Evolutionary conservation across 2,888 invertebrate species (phyloP), one percentile per base, ranked within the genome.

Genomic region (Monopis laevigella): DNA sequence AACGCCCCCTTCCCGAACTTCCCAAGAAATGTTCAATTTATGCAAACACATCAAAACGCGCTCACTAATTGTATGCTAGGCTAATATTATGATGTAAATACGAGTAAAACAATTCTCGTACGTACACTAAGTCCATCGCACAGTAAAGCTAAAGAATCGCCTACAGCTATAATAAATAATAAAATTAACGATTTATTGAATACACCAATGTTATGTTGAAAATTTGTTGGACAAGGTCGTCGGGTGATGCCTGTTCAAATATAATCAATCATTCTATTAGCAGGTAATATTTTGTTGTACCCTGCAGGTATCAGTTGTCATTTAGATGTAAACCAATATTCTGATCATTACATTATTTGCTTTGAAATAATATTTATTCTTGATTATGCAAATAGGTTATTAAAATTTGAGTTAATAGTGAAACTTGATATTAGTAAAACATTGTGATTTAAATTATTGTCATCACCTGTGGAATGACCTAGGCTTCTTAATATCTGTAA

Each of bases 11-110:
- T 12, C 21, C 21, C 14, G 13, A 16, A 12, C 36, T 19, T 36
- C 32, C 17, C 19, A 13, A 36, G 36, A 36, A 36, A 36, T 36
- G 21, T 39, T 42, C 40, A 40, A 43, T 43, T 35, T 43, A 43
- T 43, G 43, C 19, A 43, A 43, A 43, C 36, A 40, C 29, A 35
- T 43, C 43, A 40, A 40, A 43, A 43, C 12, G 19, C 30, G 35
- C 6, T 18, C 28, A 29, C 40, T 43, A 43, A 43, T 43, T 40
- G 39, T 24, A 43, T 21, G 18, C 28, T 29, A 30, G 12, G 39
- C 17, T 13, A 21, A 16, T 35, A 35, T 40, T 40, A 40, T 43
- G 27, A 35, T 43, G 36, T 36, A 36, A 36, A 36, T 21, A n/a
- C n/a, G n/a, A n/a, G n/a, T n/a, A 13, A 36, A 36, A 21, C 10